Evolutionary conservation across 2,888 invertebrate species (phyloP).

Genomic region (Dorcus hopei): DNA sequence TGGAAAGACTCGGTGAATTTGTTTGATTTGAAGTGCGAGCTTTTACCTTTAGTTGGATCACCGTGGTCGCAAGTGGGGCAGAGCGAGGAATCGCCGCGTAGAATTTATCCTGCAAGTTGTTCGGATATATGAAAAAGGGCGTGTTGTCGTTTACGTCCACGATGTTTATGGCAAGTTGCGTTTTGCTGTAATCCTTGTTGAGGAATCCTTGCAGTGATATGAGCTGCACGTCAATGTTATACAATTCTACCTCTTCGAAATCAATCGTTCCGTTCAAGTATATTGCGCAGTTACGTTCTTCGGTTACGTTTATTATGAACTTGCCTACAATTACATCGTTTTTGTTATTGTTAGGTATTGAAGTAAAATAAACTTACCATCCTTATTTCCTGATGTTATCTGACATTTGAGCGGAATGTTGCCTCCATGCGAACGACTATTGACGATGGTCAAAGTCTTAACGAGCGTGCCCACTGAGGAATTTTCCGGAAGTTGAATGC

Average conservation of each 20-base stretch:
- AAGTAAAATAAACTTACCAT: constrained; percentile 50
- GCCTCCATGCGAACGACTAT: constrained; percentile 65
- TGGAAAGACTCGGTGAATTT: constrained; percentile 36
- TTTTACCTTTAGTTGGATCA: constrained; percentile 71
- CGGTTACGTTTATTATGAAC: constrained; percentile 71
- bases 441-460: constrained; percentile 70
- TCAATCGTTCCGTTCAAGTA: constrained; percentile 72
- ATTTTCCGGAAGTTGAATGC: constrained; percentile 79
- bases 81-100: constrained; percentile 75
- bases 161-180: constrained; percentile 77
- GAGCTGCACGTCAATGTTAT: constrained; percentile 72
- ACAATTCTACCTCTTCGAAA: constrained; percentile 72
- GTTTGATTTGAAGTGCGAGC: not conserved
- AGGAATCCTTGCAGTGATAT: constrained; percentile 78
- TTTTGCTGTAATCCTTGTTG: constrained; percentile 71
- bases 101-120: constrained; percentile 65
- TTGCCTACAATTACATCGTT: constrained; percentile 51
- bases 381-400: constrained; percentile 73
- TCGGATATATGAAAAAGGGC: constrained; percentile 76
- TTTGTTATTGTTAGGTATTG: no score
- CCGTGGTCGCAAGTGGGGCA: constrained; percentile 70
- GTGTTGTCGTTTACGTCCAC: constrained; percentile 87
- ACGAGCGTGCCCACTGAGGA: constrained; percentile 64
- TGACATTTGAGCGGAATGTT: constrained; percentile 75
- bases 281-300: constrained; percentile 80